Evolutionary conservation across 1,140 invertebrate species (phyloP).

Genomic region (Leptinotarsa undecemlineata): DNA sequence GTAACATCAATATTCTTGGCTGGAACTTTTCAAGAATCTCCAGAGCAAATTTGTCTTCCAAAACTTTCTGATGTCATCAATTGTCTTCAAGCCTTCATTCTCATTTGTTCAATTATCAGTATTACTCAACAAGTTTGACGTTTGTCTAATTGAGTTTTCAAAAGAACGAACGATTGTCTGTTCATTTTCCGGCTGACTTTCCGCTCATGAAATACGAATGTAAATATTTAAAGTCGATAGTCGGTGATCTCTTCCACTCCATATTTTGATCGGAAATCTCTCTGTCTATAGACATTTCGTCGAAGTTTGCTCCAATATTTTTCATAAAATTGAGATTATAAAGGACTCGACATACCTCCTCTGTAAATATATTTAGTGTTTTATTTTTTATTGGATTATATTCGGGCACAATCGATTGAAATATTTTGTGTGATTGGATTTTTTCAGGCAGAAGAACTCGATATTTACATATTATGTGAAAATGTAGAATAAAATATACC

Average conservation of each 20-base stretch:
- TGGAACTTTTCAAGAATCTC: too few species aligned
- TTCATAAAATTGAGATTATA: constrained; percentile 53
- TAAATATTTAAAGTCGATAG: constrained; percentile 51
- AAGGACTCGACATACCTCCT: constrained; percentile 46
- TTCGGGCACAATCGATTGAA: background rate
- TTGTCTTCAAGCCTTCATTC: too few species aligned
- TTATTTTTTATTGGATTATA: constrained; percentile 1
- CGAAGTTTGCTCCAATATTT: constrained; percentile 52
- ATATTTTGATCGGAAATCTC: constrained; percentile 51
- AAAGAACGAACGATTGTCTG: background rate
- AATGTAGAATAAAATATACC: too few species aligned
- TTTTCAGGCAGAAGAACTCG: too few species aligned
- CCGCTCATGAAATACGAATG: constrained; percentile 41
- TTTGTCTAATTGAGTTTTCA: constrained; percentile 4
- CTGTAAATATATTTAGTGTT: constrained; percentile 46
- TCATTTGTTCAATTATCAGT: too few species aligned
- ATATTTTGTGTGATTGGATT: background rate
- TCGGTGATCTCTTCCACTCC: constrained; percentile 45
- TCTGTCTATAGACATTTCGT: constrained; percentile 51
- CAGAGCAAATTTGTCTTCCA: too few species aligned
- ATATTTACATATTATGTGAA: too few species aligned
- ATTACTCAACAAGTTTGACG: background rate
- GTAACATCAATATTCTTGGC: too few species aligned
- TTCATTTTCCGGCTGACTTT: constrained; percentile 3
- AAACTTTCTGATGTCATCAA: too few species aligned